phyloP scores from a whole-genome alignment of 2,113 vertebrate species.

The Ivindomyrus marchei region DNA sequence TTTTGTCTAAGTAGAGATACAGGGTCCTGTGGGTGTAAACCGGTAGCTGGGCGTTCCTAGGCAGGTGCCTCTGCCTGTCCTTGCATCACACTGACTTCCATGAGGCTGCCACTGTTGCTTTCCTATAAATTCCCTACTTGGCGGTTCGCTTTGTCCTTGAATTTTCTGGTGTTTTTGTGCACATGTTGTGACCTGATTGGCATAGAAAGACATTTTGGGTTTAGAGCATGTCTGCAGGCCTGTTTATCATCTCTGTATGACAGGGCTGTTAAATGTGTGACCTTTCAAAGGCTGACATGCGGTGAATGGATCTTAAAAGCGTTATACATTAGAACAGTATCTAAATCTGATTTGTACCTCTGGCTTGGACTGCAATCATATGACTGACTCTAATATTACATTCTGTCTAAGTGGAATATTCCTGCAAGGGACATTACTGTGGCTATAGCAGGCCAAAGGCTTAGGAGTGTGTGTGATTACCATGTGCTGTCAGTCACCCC shows the following conservation, averaged over 20 bases:
- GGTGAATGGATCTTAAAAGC: slow-evolving; percentile 5
- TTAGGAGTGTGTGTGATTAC: background rate
- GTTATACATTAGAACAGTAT: background rate
- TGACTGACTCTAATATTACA: background rate
- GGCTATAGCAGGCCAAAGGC: background rate
- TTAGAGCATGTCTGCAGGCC: background rate
- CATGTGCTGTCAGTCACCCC: background rate
- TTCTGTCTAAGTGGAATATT: background rate
- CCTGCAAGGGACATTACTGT: background rate
- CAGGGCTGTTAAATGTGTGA: background rate
- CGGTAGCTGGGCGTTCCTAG: background rate
- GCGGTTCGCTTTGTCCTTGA: background rate
- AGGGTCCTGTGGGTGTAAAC: background rate
- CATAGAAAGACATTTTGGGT: background rate
- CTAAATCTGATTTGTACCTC: background rate
- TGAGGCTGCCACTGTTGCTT: background rate
- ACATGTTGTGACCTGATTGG: background rate
- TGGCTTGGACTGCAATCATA: background rate
- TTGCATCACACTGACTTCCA: background rate
- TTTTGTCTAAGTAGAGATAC: background rate
- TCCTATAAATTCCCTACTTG: background rate
- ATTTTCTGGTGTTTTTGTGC: background rate
- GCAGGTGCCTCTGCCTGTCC: background rate
- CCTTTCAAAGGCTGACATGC: background rate
- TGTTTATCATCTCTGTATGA: background rate